Evolutionary conservation across 1,140 invertebrate species (phyloP).

Genomic region (Panonychus citri): DNA sequence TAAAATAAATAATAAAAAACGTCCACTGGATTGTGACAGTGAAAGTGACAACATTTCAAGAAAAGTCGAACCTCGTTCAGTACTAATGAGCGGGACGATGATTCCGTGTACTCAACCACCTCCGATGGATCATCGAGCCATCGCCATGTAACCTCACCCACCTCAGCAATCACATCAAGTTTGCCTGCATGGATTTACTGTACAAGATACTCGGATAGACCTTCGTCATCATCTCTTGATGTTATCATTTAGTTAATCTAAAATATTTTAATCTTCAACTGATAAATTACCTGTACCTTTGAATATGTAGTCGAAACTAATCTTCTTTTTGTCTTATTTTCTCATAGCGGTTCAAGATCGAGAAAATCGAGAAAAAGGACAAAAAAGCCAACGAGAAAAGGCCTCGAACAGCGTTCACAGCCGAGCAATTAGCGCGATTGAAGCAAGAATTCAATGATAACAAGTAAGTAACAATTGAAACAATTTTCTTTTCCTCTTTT

Average conservation of each 20-base stretch:
- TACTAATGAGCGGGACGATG: no score
- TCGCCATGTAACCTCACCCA: no score
- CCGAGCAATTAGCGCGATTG: conserved; percentile 68
- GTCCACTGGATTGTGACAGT: no score
- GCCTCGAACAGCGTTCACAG: conserved; percentile 87
- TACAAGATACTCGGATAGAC: conserved; percentile 79
- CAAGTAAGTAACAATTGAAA: conserved; percentile 18
- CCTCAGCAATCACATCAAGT: no score
- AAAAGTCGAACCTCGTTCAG: no score
- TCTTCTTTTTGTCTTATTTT: neutral
- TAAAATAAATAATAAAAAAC: no score
- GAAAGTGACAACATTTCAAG: no score
- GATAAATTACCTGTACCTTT: neutral
- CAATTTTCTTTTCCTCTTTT: neutral
- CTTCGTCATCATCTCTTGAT: no score
- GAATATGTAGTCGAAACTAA: neutral
- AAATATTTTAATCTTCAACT: neutral
- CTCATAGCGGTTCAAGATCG: conserved; percentile 40
- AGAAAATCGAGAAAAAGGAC: conserved; percentile 48
- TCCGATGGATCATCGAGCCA: no score
- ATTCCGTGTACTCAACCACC: no score
- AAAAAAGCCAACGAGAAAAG: conserved; percentile 62
- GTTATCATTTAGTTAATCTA: no score
- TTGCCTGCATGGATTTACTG: conserved; percentile 90
- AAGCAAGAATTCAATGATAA: conserved; percentile 88